A percentile compares a stretch with the other conserved stretches of the same genome.
phyloP scores from a whole-genome alignment of 2,888 invertebrate genomes.

The Sturmia bella region DNA sequence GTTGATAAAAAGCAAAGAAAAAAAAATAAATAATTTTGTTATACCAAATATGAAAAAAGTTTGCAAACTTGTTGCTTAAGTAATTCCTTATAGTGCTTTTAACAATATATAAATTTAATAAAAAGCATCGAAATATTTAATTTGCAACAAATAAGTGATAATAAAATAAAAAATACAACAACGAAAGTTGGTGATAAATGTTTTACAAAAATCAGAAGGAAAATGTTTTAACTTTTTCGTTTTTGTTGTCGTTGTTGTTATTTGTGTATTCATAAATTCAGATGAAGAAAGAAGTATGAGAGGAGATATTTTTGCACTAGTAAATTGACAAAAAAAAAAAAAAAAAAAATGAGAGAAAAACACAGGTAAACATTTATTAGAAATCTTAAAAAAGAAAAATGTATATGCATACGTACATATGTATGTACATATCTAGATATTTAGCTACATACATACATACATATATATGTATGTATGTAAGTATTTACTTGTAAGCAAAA shows the following conservation, averaged over 20 bases:
- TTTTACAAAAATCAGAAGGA: constrained; percentile 40
- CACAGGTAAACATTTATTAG: constrained; percentile 62
- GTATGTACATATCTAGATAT: background rate
- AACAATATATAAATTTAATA: constrained; percentile 9
- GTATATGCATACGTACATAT: background rate
- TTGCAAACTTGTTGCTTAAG: constrained; percentile 65
- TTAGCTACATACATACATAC: background rate
- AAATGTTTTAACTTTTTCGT: constrained; percentile 61
- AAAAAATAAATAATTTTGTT: constrained; percentile 34
- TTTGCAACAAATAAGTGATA: constrained; percentile 1
- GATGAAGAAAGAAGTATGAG: constrained; percentile 56
- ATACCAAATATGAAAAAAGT: constrained; percentile 52
- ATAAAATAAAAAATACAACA: constrained; percentile 10
- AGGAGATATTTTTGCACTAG: constrained; percentile 25
- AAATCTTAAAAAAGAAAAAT: constrained; percentile 26
- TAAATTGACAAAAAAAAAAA: constrained; percentile 40
- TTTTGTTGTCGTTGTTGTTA: constrained; percentile 29
- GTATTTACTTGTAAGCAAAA: background rate
- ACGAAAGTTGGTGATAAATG: constrained; percentile 27
- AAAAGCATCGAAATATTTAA: background rate
- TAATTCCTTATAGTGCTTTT: constrained; percentile 8
- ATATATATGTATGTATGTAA: background rate
- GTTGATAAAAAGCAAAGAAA: constrained; percentile 43
- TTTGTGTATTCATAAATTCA: constrained; percentile 40
- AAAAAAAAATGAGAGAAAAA: constrained; percentile 51